Percentiles rank a stretch among this genome's conserved stretches.
Conservation (phyloP, 1,140 invertebrate species). For the Theocolax elegans region DNA sequence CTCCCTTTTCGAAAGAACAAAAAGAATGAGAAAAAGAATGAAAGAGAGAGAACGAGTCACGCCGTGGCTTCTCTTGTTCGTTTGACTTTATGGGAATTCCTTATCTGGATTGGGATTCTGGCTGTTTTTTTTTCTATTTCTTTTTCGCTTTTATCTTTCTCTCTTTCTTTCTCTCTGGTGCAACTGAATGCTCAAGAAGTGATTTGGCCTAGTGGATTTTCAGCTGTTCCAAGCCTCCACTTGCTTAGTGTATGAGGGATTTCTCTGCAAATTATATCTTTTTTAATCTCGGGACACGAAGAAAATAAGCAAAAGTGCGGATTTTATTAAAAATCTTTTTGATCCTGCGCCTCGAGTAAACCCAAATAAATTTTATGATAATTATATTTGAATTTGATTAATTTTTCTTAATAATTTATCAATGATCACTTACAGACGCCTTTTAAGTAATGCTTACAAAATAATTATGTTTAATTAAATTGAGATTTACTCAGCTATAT, state of each 20-base stretch:
- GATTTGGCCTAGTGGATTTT: slow-evolving; percentile 17
- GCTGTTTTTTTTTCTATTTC: neutral
- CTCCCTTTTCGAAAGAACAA: neutral
- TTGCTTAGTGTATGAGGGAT: neutral
- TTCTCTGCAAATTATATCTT: slow-evolving; percentile 32
- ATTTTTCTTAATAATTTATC: no score
- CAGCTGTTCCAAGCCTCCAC: neutral
- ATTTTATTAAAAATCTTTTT: slow-evolving; percentile 8
- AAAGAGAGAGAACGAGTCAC: slow-evolving; percentile 27
- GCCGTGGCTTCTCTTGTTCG: slow-evolving; percentile 19
- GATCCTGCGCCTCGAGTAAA: neutral
- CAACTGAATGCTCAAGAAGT: slow-evolving; percentile 18
- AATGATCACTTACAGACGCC: no score
- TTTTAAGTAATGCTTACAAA: no score
- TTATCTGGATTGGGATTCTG: slow-evolving; percentile 42
- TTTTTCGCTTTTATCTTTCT: slow-evolving; percentile 1
- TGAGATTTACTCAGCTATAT: no score
- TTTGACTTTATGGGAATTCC: slow-evolving; percentile 42
- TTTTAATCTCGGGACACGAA: neutral
- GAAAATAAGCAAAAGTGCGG: neutral
- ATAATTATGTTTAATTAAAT: no score
- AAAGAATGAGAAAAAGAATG: neutral
- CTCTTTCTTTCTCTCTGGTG: slow-evolving; percentile 14
- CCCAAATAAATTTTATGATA: neutral
- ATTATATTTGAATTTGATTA: no score